Conservation (phyloP, 2,888 invertebrate genomes). For the Ceraclea dissimilis region DNA sequence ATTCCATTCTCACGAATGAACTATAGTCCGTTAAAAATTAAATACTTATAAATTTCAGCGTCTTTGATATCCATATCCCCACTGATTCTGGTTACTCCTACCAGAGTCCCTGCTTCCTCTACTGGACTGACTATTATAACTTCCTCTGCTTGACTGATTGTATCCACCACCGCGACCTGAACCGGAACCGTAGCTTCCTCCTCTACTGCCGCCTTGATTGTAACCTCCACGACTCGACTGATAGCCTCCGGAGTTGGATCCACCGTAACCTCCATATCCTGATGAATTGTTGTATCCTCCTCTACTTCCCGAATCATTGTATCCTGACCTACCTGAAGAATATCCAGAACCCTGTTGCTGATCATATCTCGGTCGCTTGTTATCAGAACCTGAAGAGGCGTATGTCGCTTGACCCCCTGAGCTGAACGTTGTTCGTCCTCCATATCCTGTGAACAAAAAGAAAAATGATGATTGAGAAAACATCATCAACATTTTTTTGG, state of each 20-base stretch:
- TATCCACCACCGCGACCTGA: conserved; percentile 26
- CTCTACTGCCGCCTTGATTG: conserved; percentile 4
- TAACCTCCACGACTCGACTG: conserved; percentile 2
- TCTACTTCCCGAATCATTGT: conserved; percentile 12
- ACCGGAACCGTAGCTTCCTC: conserved; percentile 15
- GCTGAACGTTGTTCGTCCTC: conserved; percentile 1
- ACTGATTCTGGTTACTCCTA: conserved; percentile 18
- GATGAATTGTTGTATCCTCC: conserved; percentile 11
- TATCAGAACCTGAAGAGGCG: conserved; percentile 26
- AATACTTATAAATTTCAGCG: too few relatives aligned
- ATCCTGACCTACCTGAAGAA: background rate
- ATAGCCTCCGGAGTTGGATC: conserved; percentile 22
- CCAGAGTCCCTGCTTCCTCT: conserved; percentile 4
- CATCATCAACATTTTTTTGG: too few relatives aligned
- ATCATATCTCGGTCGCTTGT: conserved; percentile 27
- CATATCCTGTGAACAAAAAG: conserved; percentile 2
- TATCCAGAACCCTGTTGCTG: conserved; percentile 26
- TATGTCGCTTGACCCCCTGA: conserved; percentile 3
- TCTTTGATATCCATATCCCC: conserved; percentile 17
- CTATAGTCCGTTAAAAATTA: too few relatives aligned
- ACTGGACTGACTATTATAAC: background rate
- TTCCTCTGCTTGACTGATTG: conserved; percentile 12
- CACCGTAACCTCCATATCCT: background rate
- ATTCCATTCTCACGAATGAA: too few relatives aligned
- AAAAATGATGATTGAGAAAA: background rate